A percentile compares a stretch with the other conserved stretches of the same genome.
Evolutionary conservation across 1,140 invertebrate species (phyloP).

Genomic region (Theocolax elegans): DNA sequence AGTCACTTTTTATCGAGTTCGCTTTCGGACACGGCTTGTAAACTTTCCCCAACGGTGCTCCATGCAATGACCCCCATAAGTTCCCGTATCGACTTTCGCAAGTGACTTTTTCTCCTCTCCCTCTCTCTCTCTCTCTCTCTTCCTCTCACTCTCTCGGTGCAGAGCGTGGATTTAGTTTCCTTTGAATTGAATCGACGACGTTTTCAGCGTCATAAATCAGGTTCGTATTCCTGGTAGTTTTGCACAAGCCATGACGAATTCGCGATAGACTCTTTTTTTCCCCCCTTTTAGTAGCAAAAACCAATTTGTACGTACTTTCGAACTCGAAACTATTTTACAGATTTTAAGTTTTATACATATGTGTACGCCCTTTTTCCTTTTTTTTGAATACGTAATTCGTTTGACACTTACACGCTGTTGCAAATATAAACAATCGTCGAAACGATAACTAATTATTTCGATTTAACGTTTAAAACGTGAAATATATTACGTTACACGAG

Average conservation of each 20-base stretch:
- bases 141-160: too few species aligned
- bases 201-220: conserved; percentile 8
- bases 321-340: too few species aligned
- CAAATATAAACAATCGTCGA: too few species aligned
- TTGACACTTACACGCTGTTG: too few species aligned
- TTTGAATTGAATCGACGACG: conserved; percentile 17
- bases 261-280: not conserved
- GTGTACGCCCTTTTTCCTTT: too few species aligned
- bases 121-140: too few species aligned
- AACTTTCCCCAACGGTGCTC: not conserved
- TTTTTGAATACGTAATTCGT: too few species aligned
- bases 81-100: conserved; percentile 2
- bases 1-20: not conserved
- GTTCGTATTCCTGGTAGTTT: conserved; percentile 7
- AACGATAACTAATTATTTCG: too few species aligned
- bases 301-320: not conserved
- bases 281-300: not conserved
- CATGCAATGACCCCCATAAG: not conserved
- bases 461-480: too few species aligned
- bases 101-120: not conserved
- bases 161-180: conserved; percentile 5
- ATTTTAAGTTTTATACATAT: too few species aligned
- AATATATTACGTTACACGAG: too few species aligned
- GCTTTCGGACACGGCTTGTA: not conserved
- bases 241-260: not conserved